A percentile compares a stretch with the other conserved stretches of the same genome.
These are phyloP conservation scores for Misgurnus anguillicaudatus DNA, from an alignment of 2,113 vertebrate genomes.

Conservation along the genomic window DNA sequence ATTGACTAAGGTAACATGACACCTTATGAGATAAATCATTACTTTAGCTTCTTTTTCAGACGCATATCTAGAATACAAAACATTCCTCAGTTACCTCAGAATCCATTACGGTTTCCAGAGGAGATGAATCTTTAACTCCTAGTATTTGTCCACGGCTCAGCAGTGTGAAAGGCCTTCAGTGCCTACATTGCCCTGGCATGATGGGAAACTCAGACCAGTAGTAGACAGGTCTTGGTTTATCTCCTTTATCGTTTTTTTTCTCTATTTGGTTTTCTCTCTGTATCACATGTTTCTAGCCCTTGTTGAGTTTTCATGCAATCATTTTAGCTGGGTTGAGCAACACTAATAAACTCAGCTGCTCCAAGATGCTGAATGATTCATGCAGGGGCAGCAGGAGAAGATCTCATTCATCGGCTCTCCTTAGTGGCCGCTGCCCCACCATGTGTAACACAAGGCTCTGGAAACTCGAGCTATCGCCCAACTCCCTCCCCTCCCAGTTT, in stretches of 20 bases:
- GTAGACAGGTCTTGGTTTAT: neutral
- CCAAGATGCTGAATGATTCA: conserved; percentile 71
- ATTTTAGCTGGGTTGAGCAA: conserved; percentile 48
- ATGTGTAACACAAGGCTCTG: conserved; percentile 71
- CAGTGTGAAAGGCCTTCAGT: conserved; percentile 8
- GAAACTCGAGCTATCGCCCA: conserved; percentile 59
- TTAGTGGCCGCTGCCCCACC: conserved; percentile 61
- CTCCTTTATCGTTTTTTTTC: neutral
- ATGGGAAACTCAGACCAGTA: conserved; percentile 10
- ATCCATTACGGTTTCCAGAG: conserved; percentile 22
- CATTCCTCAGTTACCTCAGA: conserved; percentile 21
- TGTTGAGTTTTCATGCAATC: conserved; percentile 31
- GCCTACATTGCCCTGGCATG: neutral
- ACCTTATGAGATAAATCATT: neutral
- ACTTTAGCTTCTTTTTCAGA: neutral
- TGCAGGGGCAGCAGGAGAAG: conserved; percentile 63
- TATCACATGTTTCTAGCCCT: conserved; percentile 23
- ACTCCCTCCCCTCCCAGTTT: conserved; percentile 46
- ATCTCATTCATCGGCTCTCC: conserved; percentile 59
- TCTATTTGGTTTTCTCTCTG: conserved; percentile 3
- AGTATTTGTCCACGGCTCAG: neutral
- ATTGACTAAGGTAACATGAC: no score
- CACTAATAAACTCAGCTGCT: conserved; percentile 58
- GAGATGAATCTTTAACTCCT: neutral
- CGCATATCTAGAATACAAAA: neutral